Percentiles rank a stretch among this genome's conserved stretches.
Evolutionary conservation across 2,888 invertebrate genomes (phyloP).

Genomic region (Mythimna impura): DNA sequence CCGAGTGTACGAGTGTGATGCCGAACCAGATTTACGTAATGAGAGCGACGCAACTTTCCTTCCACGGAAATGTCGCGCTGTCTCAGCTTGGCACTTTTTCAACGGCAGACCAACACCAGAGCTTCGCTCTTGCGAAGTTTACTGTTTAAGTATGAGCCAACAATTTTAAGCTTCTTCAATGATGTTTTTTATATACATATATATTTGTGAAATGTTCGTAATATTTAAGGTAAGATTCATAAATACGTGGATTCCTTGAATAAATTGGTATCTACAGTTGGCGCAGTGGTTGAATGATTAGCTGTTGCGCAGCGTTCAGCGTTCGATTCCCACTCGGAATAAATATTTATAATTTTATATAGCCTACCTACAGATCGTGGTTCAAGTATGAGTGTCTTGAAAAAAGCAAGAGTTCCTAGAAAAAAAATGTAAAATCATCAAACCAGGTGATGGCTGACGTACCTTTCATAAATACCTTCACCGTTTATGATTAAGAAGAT

Average conservation of each 20-base stretch:
- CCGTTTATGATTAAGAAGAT: too few species aligned
- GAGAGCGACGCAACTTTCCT: conserved; percentile 77
- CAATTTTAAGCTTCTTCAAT: conserved; percentile 7
- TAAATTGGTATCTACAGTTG: background rate
- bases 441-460: background rate
- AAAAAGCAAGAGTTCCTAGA: too few species aligned
- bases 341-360: too few species aligned
- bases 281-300: too few species aligned
- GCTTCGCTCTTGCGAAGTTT: conserved; percentile 33
- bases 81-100: conserved; percentile 54
- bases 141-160: conserved; percentile 24
- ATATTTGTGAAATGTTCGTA: conserved; percentile 7
- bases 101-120: conserved; percentile 23
- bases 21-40: conserved; percentile 86
- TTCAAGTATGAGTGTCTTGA: too few species aligned
- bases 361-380: too few species aligned
- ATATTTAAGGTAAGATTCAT: background rate
- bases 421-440: background rate
- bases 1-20: conserved; percentile 55
- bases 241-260: background rate
- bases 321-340: too few species aligned
- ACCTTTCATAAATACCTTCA: too few species aligned
- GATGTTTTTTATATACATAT: background rate
- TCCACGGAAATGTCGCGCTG: conserved; percentile 68
- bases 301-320: too few species aligned